Evolutionary conservation across 2,888 invertebrate species (phyloP), one percentile per base, ranked within the genome.

Genomic region (Taphrorychus bicolor): DNA sequence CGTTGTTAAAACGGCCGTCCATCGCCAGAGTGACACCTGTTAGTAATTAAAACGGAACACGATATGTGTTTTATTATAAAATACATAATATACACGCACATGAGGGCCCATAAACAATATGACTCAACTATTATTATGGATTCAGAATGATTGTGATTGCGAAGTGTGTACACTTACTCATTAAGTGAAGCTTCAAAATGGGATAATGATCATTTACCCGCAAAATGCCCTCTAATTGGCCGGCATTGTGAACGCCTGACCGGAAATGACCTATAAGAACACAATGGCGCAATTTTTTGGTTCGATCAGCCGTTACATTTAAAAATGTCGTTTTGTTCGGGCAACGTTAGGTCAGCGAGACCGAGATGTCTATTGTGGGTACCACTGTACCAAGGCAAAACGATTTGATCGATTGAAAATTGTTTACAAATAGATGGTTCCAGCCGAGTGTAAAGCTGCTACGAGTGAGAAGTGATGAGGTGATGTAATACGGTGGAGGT

Each of bases 261-360:
- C 58, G 64, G 64, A 64, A 64, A 40, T 58, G 56, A 58, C 62
- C 62, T 49, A 64, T 58, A 52, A 58, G 58, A 64, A 64, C 41
- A 64, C 64, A 64, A 64, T 64, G 52, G 57, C 22, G 42, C 18
- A 54, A 40, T 62, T 62, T 62, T 62, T 23, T 17, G 24, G 53
- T 14, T 54, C 49, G 56, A 56, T 62, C 56, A 62, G 56, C 56
- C 62, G 14, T 56, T 56, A 56, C 56, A 56, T 62, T 62, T 62
- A 32, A 62, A 62, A 62, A 62, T 62, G 61, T 61, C 61, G 45
- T 45, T 61, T 61, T 61, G 54, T 61, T 61, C 54, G 45, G 61
- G 53, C 54, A 61, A 45, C 54, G 45, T 32, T 61, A 61, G 61
- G 61, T 54, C 61, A 61, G 23, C 54, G 61, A 24, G 23, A 41